Conservation (phyloP, 2,888 invertebrate genomes). For the Apoderus coryli region DNA sequence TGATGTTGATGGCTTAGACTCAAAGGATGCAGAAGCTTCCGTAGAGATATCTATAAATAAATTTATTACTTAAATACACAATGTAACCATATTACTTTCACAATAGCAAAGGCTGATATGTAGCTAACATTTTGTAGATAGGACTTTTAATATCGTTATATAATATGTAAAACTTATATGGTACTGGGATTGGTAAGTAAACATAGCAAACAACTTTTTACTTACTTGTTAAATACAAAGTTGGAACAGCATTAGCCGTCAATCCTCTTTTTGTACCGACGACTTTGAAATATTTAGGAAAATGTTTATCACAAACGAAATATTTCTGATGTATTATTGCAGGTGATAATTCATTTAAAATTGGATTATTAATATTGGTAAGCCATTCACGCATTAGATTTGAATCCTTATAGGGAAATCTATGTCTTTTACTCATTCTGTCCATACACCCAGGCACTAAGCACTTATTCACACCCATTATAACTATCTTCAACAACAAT, state of each 20-base stretch:
- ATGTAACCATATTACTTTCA: no score
- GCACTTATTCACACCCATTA: constrained; percentile 1
- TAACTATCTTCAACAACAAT: no score
- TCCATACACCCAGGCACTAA: constrained; percentile 2
- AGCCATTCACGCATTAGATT: not conserved
- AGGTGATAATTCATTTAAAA: not conserved
- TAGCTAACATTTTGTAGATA: no score
- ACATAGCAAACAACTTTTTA: constrained; percentile 2
- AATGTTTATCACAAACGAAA: constrained; percentile 2
- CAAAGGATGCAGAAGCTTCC: no score
- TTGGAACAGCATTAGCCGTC: constrained; percentile 1
- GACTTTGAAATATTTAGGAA: not conserved
- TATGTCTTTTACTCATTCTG: not conserved
- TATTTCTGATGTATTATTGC: not conserved
- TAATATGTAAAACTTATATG: no score
- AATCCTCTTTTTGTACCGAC: constrained; percentile 3
- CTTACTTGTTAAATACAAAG: constrained; percentile 1
- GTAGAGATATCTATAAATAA: no score
- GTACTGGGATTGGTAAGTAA: no score
- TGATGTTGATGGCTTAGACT: no score
- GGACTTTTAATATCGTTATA: no score
- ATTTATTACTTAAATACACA: no score
- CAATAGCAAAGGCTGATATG: no score
- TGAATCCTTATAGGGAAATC: not conserved
- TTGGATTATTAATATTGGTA: not conserved